Conservation (phyloP, 2,888 invertebrate genomes). For the Latrodectus elegans region DNA sequence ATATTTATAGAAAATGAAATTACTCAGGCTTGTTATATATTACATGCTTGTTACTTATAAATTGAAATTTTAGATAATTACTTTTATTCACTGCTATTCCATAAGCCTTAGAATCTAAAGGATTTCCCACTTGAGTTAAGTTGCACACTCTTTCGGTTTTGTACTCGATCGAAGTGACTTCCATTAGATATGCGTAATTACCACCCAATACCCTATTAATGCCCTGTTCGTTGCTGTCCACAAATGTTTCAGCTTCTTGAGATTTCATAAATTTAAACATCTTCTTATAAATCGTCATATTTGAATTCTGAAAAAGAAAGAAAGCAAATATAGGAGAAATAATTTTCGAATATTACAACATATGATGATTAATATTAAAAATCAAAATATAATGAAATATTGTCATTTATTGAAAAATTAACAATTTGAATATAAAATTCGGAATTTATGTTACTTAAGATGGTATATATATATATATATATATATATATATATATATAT, state of each 20-base stretch:
- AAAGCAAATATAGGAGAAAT: not conserved
- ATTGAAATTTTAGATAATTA: not conserved
- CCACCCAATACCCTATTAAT: conserved; percentile 78
- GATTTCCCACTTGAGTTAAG: conserved; percentile 75
- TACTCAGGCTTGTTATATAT: no score
- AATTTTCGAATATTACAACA: no score
- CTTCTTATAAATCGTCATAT: conserved; percentile 73
- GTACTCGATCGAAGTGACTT: conserved; percentile 78
- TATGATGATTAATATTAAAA: no score
- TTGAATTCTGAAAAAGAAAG: conserved; percentile 71
- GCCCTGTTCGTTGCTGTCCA: conserved; percentile 80
- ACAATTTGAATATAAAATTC: no score
- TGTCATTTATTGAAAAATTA: no score
- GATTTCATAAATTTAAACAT: conserved; percentile 77
- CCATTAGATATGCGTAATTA: conserved; percentile 78
- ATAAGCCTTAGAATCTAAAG: conserved; percentile 72
- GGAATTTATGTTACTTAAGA: no score
- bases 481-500: no score
- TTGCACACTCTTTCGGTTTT: conserved; percentile 76
- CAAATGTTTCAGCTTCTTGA: conserved; percentile 71
- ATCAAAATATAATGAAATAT: no score
- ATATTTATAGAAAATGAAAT: no score
- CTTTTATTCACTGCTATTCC: conserved; percentile 78
- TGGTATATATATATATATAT: no score
- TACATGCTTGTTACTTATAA: no score